These are phyloP conservation scores for Acipenser transmontanus DNA, from an alignment of 2,797 vertebrate species.

Conservation along the genomic window DNA sequence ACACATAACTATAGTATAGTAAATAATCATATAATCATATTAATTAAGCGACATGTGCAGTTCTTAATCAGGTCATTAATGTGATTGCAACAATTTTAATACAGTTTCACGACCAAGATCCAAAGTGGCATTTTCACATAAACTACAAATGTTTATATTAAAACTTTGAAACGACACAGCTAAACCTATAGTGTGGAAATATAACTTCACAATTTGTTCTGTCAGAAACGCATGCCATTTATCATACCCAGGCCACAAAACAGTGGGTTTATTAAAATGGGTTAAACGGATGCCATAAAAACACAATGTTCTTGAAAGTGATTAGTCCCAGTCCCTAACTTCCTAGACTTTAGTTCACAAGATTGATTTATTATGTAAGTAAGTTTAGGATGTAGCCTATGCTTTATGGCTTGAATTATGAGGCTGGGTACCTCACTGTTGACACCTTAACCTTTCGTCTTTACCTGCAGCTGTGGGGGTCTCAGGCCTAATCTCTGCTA, in stretches of 20 bases:
- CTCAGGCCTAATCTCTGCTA: constrained; percentile 51
- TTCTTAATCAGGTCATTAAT: too few relatives aligned
- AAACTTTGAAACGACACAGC: too few relatives aligned
- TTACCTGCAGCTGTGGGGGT: constrained; percentile 57
- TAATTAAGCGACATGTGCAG: too few relatives aligned
- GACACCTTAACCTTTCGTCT: constrained; percentile 49
- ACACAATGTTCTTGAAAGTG: not conserved
- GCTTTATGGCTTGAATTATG: constrained; percentile 67
- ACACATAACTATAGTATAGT: too few relatives aligned
- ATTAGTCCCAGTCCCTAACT: constrained; percentile 1
- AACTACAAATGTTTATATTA: not conserved
- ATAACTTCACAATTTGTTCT: too few relatives aligned
- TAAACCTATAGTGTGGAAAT: too few relatives aligned
- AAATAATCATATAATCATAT: too few relatives aligned
- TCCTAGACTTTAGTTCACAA: constrained; percentile 21
- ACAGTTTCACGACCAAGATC: not conserved
- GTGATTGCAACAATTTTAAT: too few relatives aligned
- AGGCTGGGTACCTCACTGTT: constrained; percentile 58
- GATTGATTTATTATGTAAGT: constrained; percentile 58
- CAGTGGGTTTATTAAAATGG: not conserved
- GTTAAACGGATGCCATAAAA: not conserved
- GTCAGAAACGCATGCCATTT: not conserved
- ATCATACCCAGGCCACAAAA: not conserved
- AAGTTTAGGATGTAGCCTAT: constrained; percentile 55
- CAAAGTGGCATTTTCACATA: not conserved